A percentile compares a stretch with the other conserved stretches of the same genome.
Evolutionary conservation across 2,113 vertebrate genomes (phyloP).

Genomic region (Anhinga anhinga): DNA sequence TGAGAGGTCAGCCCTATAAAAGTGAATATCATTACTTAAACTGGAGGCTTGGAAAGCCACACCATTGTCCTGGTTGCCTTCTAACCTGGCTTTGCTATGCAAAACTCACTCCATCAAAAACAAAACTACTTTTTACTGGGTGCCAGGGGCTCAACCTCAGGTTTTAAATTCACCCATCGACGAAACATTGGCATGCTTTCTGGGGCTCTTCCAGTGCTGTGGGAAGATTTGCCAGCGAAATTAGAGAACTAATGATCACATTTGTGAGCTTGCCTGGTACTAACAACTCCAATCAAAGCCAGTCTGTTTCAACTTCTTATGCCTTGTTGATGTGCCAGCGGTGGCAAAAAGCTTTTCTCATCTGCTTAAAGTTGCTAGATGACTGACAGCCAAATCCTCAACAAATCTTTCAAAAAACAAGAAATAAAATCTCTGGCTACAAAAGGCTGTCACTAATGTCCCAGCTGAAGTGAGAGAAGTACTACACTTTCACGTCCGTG

Average conservation of each 20-base stretch:
- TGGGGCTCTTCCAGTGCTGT: background rate
- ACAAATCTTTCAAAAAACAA: background rate
- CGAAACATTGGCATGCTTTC: background rate
- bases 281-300: slow-evolving; percentile 16
- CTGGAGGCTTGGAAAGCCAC: background rate
- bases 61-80: background rate
- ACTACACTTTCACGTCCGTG: background rate
- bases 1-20: background rate
- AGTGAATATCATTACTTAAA: background rate
- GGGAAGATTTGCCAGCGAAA: slow-evolving; percentile 33
- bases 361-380: background rate
- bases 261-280: background rate
- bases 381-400: background rate
- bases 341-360: background rate
- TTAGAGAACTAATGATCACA: slow-evolving; percentile 24
- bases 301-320: slow-evolving; percentile 32
- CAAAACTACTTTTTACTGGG: background rate
- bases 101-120: background rate
- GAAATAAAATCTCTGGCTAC: background rate
- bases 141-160: background rate
- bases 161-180: background rate
- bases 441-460: background rate
- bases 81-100: background rate
- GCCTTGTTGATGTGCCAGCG: background rate
- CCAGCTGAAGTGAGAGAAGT: background rate